Percentiles rank a stretch among this genome's conserved stretches.
phyloP scores from a whole-genome alignment of 2,113 vertebrate species.

The Potamarius usumacintae region DNA sequence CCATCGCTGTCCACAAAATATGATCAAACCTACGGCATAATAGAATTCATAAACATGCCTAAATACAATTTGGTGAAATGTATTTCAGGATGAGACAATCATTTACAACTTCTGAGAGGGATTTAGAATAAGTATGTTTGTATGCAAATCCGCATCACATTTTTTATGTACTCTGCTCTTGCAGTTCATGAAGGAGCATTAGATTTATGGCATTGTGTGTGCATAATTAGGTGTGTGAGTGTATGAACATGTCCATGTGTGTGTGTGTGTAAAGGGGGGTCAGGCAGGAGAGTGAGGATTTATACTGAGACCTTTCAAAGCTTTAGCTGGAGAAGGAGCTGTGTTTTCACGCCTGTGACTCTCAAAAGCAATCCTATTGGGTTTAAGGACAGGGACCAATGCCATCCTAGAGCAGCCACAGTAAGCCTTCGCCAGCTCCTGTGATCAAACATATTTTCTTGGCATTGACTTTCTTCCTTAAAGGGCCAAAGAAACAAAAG shows the following conservation, averaged over 20 bases:
- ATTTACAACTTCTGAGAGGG: conserved; percentile 92
- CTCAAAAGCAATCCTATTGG: conserved; percentile 76
- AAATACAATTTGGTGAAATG: conserved; percentile 98
- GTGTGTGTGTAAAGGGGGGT: conserved; percentile 66
- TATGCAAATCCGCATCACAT: conserved; percentile 84
- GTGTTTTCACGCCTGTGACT: conserved; percentile 78
- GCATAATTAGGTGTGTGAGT: conserved; percentile 72
- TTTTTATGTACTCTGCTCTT: conserved; percentile 89
- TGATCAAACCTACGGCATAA: conserved; percentile 89
- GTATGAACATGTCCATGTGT: conserved; percentile 45
- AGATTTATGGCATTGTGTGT: conserved; percentile 82
- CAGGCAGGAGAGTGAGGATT: conserved; percentile 73
- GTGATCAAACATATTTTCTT: conserved; percentile 70
- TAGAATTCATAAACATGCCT: conserved; percentile 95
- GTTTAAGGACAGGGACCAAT: conserved; percentile 68
- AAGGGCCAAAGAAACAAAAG: conserved; percentile 64
- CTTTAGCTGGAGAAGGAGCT: conserved; percentile 77
- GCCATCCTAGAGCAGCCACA: conserved; percentile 70
- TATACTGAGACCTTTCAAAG: conserved; percentile 74
- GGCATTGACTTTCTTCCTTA: conserved; percentile 67
- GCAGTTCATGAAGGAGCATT: conserved; percentile 91
- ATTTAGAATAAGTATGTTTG: conserved; percentile 88
- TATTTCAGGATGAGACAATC: conserved; percentile 94
- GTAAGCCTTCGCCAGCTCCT: conserved; percentile 70
- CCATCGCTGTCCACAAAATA: conserved; percentile 86